Evolutionary conservation across 1,140 invertebrate species (phyloP).

Genomic region (Zaprionus nigranus): DNA sequence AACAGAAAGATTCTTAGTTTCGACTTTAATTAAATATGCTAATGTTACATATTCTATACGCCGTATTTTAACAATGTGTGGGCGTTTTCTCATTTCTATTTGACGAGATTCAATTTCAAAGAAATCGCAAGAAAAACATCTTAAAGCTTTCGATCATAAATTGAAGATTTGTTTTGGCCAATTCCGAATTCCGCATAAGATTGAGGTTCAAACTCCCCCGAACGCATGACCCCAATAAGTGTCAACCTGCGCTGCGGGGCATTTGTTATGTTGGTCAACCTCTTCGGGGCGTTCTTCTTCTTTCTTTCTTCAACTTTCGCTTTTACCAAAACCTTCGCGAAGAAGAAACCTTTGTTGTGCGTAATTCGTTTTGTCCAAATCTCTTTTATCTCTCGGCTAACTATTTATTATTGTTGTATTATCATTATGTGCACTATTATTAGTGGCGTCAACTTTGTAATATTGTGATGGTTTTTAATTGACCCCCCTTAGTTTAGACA

Average conservation of each 20-base stretch:
- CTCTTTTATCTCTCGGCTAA: constrained; percentile 40
- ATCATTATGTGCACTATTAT: constrained; percentile 43
- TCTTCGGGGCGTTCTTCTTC: constrained; percentile 39
- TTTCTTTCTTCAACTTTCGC: constrained; percentile 57
- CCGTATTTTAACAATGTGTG: constrained; percentile 17
- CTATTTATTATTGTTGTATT: constrained; percentile 37
- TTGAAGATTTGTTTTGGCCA: neutral
- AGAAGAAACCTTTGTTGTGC: constrained; percentile 48
- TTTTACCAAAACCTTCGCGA: constrained; percentile 39
- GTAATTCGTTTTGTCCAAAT: constrained; percentile 57
- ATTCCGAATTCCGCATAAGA: constrained; percentile 2
- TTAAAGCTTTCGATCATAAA: constrained; percentile 15
- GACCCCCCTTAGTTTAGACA: constrained; percentile 30
- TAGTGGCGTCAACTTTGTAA: constrained; percentile 60
- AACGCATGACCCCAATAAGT: constrained; percentile 41
- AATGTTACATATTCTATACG: constrained; percentile 46
- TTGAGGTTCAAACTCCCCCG: constrained; percentile 31
- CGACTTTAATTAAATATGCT: constrained; percentile 63
- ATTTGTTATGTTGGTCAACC: constrained; percentile 37
- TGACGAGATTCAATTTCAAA: constrained; percentile 41
- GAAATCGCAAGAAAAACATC: constrained; percentile 11
- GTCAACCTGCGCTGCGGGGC: constrained; percentile 14
- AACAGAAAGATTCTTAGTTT: constrained; percentile 43
- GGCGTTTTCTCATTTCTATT: constrained; percentile 34
- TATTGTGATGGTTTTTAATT: constrained; percentile 63